Evolutionary conservation across 2,888 invertebrate species (phyloP).

Genomic region (Perithous albicinctus): DNA sequence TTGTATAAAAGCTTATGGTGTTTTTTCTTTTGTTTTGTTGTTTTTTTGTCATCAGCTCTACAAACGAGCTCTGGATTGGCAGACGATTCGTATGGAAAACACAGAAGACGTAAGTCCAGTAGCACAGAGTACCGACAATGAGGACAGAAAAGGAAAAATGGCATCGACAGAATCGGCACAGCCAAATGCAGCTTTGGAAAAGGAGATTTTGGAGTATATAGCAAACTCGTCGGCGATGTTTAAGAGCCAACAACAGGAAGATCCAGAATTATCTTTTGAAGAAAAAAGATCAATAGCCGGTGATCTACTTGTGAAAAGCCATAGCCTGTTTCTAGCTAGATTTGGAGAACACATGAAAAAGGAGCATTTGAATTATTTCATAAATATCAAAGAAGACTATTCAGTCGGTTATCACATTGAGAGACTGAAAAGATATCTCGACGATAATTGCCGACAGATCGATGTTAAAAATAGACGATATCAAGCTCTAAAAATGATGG

Average conservation of each 20-base stretch:
- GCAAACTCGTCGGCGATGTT: constrained; percentile 85
- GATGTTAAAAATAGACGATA: constrained; percentile 92
- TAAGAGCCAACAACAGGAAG: constrained; percentile 93
- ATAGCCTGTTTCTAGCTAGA: constrained; percentile 90
- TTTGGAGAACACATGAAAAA: constrained; percentile 90
- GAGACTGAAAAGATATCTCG: constrained; percentile 87
- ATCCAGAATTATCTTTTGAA: constrained; percentile 89
- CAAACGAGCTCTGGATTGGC: background rate
- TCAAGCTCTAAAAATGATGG: constrained; percentile 91
- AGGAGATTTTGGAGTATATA: constrained; percentile 88
- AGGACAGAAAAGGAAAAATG: constrained; percentile 33
- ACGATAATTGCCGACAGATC: constrained; percentile 85
- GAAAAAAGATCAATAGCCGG: constrained; percentile 91
- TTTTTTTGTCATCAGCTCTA: background rate
- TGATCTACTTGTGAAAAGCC: constrained; percentile 88
- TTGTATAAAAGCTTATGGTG: background rate
- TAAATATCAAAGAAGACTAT: constrained; percentile 84
- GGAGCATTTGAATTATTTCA: constrained; percentile 90
- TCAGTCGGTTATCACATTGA: constrained; percentile 88
- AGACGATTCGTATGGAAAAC: constrained; percentile 41
- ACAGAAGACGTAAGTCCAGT: constrained; percentile 30
- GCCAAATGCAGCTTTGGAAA: constrained; percentile 79
- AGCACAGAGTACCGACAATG: background rate
- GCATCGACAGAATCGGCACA: constrained; percentile 31
- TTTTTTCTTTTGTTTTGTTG: background rate